Evolutionary conservation across 2,888 invertebrate genomes (phyloP), one percentile per base, ranked within the genome.

Genomic region (Parochlus steinenii): DNA sequence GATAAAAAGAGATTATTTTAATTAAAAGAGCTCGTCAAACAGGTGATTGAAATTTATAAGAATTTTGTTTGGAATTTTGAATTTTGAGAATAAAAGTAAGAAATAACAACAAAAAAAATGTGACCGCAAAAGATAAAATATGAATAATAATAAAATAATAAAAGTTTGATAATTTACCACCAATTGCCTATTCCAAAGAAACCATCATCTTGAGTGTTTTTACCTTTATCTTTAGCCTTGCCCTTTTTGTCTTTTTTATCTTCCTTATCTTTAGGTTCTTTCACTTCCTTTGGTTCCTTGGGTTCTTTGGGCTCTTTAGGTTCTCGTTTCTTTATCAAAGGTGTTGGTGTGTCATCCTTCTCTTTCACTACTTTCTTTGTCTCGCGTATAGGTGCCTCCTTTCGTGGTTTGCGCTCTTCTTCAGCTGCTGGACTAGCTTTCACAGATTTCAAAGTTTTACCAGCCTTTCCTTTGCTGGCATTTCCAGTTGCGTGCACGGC

Each of bases 291-390:
- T n/a, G n/a, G n/a, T 29, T 26, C 25, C 30, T 37, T 29, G 24
- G 16, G n/a, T n/a, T n/a, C n/a, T n/a, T n/a, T n/a, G n/a, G n/a
- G n/a, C n/a, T n/a, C 20, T 7, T 34, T 28, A 20, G 28, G 34
- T 15, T 43, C 40, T 20, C 36, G 32, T 33, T 37, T 31, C 37
- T 41, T 36, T 31, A 24, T 34, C 31, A 32, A 17, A 38, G 12
- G 41, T 31, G 38, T 14, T 40, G 24, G 20, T 20, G 36, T 12
- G 29, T n/a, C n/a, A 16, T 35, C 28, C 17, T 37, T 40, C 24
- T 32, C 16, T 30, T 17, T 34, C 18, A 31, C 24, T 23, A 39
- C 29, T 38, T 24, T 32, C 25, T 39, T 28, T 32, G 34, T 38
- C 27, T 28, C 31, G n/a, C n/a, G n/a, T n/a, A n/a, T n/a, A n/a